Evolutionary conservation across 2,888 invertebrate genomes (phyloP).

Genomic region (Lasioglossum oenotherae): DNA sequence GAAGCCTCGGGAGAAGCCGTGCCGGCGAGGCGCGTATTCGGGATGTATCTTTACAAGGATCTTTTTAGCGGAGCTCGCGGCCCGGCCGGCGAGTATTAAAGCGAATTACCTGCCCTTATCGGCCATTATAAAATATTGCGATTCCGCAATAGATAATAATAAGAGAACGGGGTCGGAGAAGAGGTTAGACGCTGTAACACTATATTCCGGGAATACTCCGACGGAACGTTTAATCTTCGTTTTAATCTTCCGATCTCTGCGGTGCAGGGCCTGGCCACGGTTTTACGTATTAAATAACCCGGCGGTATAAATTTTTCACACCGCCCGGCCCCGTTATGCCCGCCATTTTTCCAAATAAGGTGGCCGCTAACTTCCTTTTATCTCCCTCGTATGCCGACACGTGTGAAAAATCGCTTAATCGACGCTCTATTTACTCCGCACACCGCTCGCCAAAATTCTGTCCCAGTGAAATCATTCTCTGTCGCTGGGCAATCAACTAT

Average conservation of each 20-base stretch:
- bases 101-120: slow-evolving; percentile 48
- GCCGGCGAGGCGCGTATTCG: slow-evolving; percentile 12
- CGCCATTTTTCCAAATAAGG: slow-evolving; percentile 1
- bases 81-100: slow-evolving; percentile 14
- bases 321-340: not conserved
- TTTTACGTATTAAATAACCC: not conserved
- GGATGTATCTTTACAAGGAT: slow-evolving; percentile 46
- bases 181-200: slow-evolving; percentile 5
- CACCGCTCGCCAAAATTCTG: not conserved
- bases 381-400: not conserved
- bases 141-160: slow-evolving; percentile 36
- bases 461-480: not conserved
- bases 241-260: slow-evolving; percentile 12
- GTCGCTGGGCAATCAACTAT: not conserved
- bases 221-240: slow-evolving; percentile 25
- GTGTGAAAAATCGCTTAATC: not conserved
- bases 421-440: not conserved
- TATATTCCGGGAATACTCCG: slow-evolving; percentile 6
- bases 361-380: not conserved
- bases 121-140: slow-evolving; percentile 41
- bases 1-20: slow-evolving; percentile 11
- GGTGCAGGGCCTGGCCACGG: not conserved
- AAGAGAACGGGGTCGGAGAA: slow-evolving; percentile 9
- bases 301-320: slow-evolving; percentile 19
- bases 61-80: slow-evolving; percentile 24